Evolutionary conservation across 1,140 invertebrate species (phyloP), one percentile per base, ranked within the genome.

Genomic region (Asobara japonica): DNA sequence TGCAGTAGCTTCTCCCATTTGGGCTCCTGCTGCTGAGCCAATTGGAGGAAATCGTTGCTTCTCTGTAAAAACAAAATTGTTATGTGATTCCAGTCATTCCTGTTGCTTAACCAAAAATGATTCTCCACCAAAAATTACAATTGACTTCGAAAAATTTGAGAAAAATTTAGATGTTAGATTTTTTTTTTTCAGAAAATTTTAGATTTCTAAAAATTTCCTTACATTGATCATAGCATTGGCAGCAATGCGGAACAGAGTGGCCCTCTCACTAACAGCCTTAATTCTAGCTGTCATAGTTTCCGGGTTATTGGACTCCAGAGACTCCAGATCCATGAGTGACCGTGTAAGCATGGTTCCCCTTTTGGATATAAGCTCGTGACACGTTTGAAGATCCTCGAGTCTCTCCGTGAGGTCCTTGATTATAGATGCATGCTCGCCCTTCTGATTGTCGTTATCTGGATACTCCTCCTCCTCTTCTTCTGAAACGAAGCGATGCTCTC

Each of bases 201-300:
- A n/a, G n/a, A n/a, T n/a, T n/a, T n/a, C n/a, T n/a, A n/a, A 56
- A 64, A 29, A 66, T 67, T 69, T 71, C 36, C 94, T 92, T 88
- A 97, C 97, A 88, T 96, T 98, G 70, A 98, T 95, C 96, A 99
- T 98, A 18, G 95, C 94, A 88, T 94, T 97, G 31, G 96, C 95
- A 13, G 97, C 96, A 81, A 98, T 97, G 68, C 96, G 90, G 86
- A 98, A 98, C 4, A 97, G 89, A 2, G 96, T 97, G 1, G 96
- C 95, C 76, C 96, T 89, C 84, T 99, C 97, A 76, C 93, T 94
- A 45, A 97, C 92, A 73, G 94, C 91, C 85, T 95, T 95, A 5
- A 93, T 89, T 85, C 90, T 88, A 60, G 84, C 72, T 13, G 87
- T 81, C 33, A 90, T 83, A 5, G 51, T 8, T 64, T 94, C 92